Conservation (phyloP, 2,113 vertebrate species). For the Erinaceus europaeus region DNA sequence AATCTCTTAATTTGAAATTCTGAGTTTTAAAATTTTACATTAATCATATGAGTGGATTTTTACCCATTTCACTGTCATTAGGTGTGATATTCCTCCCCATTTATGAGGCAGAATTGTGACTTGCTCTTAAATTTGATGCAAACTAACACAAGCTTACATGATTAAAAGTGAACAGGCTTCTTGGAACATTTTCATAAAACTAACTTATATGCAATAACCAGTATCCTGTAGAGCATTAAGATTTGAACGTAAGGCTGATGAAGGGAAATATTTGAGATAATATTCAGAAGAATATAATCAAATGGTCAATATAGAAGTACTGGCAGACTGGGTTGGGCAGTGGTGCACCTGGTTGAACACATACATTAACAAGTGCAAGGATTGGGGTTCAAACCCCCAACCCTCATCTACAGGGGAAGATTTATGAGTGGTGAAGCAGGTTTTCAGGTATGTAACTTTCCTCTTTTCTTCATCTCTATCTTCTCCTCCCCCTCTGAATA, state of each 20-base stretch:
- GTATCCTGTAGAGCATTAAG: not conserved
- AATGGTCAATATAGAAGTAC: not conserved
- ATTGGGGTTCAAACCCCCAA: no score
- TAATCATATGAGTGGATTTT: not conserved
- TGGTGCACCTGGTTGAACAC: no score
- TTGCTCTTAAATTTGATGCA: not conserved
- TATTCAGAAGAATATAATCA: not conserved
- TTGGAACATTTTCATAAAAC: not conserved
- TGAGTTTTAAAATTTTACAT: slow-evolving; percentile 20
- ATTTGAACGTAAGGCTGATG: not conserved
- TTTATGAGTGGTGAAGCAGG: no score
- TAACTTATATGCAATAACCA: not conserved
- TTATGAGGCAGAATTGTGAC: not conserved
- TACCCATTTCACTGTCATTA: not conserved
- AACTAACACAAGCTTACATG: not conserved
- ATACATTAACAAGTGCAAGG: no score
- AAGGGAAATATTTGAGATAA: not conserved
- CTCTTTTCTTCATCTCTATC: no score
- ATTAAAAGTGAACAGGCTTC: not conserved
- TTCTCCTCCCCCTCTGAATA: no score
- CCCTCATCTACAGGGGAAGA: no score
- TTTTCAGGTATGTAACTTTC: no score
- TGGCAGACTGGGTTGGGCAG: no score
- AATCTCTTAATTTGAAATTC: not conserved
- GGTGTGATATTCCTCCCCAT: not conserved